Percentiles rank a stretch among this genome's conserved stretches.
phyloP scores from a whole-genome alignment of 2,888 invertebrate species.

The Cephus sareptanus region DNA sequence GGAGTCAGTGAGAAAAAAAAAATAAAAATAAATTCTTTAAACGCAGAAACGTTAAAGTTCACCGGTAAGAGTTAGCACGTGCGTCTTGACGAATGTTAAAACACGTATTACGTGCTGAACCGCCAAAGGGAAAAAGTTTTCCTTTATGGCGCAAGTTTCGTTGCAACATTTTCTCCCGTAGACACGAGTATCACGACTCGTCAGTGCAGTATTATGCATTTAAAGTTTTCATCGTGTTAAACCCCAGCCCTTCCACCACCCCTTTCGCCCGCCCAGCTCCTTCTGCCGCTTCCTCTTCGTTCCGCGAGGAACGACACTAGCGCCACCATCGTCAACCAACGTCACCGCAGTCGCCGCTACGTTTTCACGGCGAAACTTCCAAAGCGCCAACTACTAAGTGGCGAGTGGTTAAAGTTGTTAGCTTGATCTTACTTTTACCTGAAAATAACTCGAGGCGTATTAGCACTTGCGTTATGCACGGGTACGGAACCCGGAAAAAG shows the following conservation, averaged over 20 bases:
- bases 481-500: neutral
- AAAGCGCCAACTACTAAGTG: constrained; percentile 13
- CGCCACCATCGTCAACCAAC: neutral
- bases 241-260: neutral
- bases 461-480: neutral
- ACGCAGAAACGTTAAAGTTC: no score
- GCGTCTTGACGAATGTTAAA: no score
- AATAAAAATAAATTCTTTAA: no score
- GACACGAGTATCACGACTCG: neutral
- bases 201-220: constrained; percentile 15
- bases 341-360: neutral
- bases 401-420: constrained; percentile 19
- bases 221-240: constrained; percentile 16
- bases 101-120: no score
- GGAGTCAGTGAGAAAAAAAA: no score
- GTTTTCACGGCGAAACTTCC: constrained; percentile 7
- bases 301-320: neutral
- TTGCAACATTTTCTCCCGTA: neutral
- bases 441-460: neutral
- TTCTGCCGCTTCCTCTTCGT: neutral
- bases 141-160: no score
- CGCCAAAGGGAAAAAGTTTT: no score
- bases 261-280: neutral
- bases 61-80: no score
- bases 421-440: constrained; percentile 11